Conservation (phyloP, 2,888 invertebrate species). For the Hetaerina titia region DNA sequence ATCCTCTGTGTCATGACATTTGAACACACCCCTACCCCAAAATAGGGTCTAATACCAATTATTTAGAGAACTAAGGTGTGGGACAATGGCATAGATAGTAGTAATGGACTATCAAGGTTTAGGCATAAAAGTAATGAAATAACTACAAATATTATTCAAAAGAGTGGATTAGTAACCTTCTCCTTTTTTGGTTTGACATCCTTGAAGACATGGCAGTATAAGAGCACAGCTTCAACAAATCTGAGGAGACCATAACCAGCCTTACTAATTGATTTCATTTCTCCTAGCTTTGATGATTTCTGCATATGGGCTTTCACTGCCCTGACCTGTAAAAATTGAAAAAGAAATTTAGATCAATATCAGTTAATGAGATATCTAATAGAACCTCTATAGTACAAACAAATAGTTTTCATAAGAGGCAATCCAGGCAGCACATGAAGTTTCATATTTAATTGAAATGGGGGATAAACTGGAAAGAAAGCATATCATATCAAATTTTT, state of each 20-base stretch:
- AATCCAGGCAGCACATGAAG: no score
- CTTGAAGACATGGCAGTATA: slow-evolving; percentile 92
- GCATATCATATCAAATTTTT: no score
- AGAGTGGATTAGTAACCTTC: slow-evolving; percentile 74
- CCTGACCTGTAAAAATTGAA: slow-evolving; percentile 80
- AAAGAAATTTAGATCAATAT: background rate
- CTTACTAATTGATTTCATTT: slow-evolving; percentile 90
- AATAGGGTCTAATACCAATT: no score
- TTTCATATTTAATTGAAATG: no score
- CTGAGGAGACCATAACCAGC: slow-evolving; percentile 92
- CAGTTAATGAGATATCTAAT: background rate
- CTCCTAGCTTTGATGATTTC: slow-evolving; percentile 85
- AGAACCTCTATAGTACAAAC: background rate
- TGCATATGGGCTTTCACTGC: slow-evolving; percentile 85
- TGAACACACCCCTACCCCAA: no score
- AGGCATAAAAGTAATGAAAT: background rate
- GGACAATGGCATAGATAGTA: no score
- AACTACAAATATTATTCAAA: background rate
- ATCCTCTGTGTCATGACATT: no score
- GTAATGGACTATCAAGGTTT: no score
- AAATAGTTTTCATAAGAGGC: no score
- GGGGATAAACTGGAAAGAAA: no score
- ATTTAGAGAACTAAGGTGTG: no score
- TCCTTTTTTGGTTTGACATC: slow-evolving; percentile 83
- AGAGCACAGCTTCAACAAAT: slow-evolving; percentile 92